Evolutionary conservation across 2,797 vertebrate species (phyloP), one percentile per base, ranked within the genome.

Genomic region (Pseudochaenichthys georgianus): DNA sequence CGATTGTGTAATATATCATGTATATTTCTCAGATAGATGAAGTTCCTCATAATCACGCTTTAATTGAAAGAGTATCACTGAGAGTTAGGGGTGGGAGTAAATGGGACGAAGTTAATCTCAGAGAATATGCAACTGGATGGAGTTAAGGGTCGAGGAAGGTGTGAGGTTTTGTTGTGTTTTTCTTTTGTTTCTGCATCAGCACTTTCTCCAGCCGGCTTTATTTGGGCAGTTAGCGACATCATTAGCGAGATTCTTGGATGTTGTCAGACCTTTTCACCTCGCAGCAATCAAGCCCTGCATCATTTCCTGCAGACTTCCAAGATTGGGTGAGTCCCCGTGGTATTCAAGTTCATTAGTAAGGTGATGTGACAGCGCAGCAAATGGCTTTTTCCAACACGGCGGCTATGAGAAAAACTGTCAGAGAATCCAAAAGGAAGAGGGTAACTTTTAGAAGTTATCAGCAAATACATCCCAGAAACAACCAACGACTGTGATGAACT

Each of bases 51-150:
- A 38, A 38, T 91, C 80, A 87, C 46, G 59, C 77, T 81, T 80
- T 90, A 90, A 92, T 89, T 92, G 82, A 88, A 86, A 59, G 79
- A 70, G 72, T 81, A 83, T 87, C 47, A 34, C 64, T 70, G 83
- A 84, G 76, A 78, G 78, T 80, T 70, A 65, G 21, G 19, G 73
- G 45, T 77, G 74, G 73, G 78, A 73, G 76, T 66, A 46, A 70
- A 57, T 31, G n/a, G 75, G 47, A 72, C 9, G 65, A 82, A 85
- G 19, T 84, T 83, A 85, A 87, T 88, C 76, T 84, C 34, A 21
- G 65, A 81, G 75, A 81, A 70, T 73, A 69, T 60, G 28, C 81
- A 85, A 73, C 72, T 80, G 70, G 54, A 78, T 43, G 68, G 57
- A 83, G 70, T 17, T 75, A 52, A 80, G 50, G 60, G 51, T 47